These are phyloP conservation scores for Prietella phreatophila DNA, from an alignment of 2,113 vertebrate species.

Conservation along the genomic window DNA sequence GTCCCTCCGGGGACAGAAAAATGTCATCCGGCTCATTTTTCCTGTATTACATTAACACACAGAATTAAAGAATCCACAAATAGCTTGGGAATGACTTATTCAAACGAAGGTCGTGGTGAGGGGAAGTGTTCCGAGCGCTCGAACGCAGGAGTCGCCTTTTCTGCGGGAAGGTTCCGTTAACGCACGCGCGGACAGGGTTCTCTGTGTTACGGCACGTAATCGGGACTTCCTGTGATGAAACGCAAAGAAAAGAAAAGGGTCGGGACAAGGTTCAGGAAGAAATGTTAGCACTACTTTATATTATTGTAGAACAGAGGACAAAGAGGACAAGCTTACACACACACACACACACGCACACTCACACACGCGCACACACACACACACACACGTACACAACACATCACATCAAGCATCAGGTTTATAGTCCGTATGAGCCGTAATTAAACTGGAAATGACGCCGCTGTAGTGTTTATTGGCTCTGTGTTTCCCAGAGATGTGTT, in stretches of 20 bases:
- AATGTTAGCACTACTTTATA: neutral
- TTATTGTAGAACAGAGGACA: neutral
- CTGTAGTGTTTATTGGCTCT: neutral
- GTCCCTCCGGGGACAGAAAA: constrained; percentile 9
- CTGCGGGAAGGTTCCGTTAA: neutral
- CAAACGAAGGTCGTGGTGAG: constrained; percentile 2
- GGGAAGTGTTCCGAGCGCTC: neutral
- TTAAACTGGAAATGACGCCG: neutral
- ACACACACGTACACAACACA: neutral
- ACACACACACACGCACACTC: neutral
- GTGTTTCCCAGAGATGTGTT: neutral
- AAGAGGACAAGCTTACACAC: neutral
- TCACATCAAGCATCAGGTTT: neutral
- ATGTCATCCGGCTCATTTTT: constrained; percentile 25
- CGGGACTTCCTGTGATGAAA: neutral
- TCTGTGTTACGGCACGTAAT: neutral
- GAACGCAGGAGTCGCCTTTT: neutral
- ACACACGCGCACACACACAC: neutral
- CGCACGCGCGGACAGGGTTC: neutral
- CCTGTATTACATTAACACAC: constrained; percentile 28
- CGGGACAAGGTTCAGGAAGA: neutral
- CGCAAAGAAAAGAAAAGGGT: neutral
- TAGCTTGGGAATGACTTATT: constrained; percentile 37
- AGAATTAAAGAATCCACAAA: constrained; percentile 39
- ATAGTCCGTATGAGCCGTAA: neutral